Percentiles rank a stretch among this genome's conserved stretches.
These are phyloP conservation scores for Sciurus vulgaris DNA, from an alignment of 2,797 vertebrate species.

Conservation along the genomic window DNA sequence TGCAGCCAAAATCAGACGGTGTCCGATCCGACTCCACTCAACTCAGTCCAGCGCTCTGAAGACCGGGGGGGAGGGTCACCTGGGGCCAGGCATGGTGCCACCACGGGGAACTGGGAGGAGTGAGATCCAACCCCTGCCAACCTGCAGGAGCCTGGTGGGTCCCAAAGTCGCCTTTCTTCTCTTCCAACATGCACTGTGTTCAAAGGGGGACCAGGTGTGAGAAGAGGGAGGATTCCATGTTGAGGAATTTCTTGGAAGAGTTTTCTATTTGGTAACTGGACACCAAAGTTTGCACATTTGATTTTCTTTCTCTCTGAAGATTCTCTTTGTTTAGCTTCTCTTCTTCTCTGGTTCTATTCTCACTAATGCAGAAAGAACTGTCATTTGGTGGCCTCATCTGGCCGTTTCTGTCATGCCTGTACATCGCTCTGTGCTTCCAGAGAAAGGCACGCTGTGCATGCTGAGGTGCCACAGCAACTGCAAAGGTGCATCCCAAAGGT, in stretches of 20 bases:
- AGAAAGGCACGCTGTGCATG: background rate
- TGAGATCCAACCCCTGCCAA: fast-evolving
- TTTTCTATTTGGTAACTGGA: background rate
- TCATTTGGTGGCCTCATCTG: background rate
- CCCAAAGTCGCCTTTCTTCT: background rate
- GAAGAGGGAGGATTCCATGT: no score
- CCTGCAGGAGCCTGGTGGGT: fast-evolving
- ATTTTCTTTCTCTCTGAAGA: background rate
- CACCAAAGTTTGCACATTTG: background rate
- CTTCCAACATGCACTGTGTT: background rate
- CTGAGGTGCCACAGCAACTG: background rate
- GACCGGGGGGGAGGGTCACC: background rate
- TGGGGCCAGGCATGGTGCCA: background rate
- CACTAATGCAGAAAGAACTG: background rate
- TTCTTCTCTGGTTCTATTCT: background rate
- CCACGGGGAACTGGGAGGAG: background rate
- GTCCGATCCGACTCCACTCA: fast-evolving
- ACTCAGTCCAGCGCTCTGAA: background rate
- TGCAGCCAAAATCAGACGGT: background rate
- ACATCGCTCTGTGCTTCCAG: background rate
- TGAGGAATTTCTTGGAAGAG: background rate
- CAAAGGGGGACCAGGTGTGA: fast-evolving
- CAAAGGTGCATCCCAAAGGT: background rate
- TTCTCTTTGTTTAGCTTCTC: background rate
- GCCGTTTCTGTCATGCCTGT: background rate